Conservation (phyloP, 2,888 invertebrate species). For the Caenorhabditis drosophilae region DNA sequence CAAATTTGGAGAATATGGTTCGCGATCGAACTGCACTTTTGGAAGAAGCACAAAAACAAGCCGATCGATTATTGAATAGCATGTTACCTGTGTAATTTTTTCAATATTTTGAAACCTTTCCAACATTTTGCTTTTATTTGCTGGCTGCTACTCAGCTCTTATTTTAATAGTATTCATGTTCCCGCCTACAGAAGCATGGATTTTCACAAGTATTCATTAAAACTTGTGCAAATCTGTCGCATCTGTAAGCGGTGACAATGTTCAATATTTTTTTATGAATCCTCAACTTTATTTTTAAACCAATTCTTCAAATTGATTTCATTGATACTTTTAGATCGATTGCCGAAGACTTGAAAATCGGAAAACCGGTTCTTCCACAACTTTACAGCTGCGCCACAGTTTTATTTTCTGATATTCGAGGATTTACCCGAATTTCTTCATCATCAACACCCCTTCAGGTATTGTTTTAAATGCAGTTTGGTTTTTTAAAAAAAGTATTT, state of each 20-base stretch:
- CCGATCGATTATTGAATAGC: slow-evolving; percentile 66
- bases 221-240: slow-evolving; percentile 45
- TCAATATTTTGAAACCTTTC: background rate
- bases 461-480: slow-evolving; percentile 14
- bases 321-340: slow-evolving; percentile 52
- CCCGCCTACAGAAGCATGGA: slow-evolving; percentile 42
- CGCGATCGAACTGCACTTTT: slow-evolving; percentile 63
- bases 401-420: slow-evolving; percentile 66
- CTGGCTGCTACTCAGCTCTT: too few relatives aligned
- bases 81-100: slow-evolving; percentile 62
- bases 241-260: slow-evolving; percentile 41
- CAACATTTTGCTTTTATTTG: slow-evolving; percentile 7
- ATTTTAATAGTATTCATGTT: slow-evolving; percentile 15
- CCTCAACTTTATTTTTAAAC: too few relatives aligned
- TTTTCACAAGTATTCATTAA: slow-evolving; percentile 21
- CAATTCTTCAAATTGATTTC: background rate
- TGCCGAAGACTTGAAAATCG: slow-evolving; percentile 66
- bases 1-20: slow-evolving; percentile 64
- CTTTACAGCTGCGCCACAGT: slow-evolving; percentile 66
- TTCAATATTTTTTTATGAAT: too few relatives aligned
- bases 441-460: slow-evolving; percentile 67
- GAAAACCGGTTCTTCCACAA: slow-evolving; percentile 66
- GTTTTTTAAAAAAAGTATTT: background rate
- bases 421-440: slow-evolving; percentile 66
- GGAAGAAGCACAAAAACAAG: slow-evolving; percentile 68